A percentile compares a stretch with the other conserved stretches of the same genome.
These are phyloP conservation scores for Vidua macroura DNA, from an alignment of 2,113 vertebrate genomes.

Conservation along the genomic window DNA sequence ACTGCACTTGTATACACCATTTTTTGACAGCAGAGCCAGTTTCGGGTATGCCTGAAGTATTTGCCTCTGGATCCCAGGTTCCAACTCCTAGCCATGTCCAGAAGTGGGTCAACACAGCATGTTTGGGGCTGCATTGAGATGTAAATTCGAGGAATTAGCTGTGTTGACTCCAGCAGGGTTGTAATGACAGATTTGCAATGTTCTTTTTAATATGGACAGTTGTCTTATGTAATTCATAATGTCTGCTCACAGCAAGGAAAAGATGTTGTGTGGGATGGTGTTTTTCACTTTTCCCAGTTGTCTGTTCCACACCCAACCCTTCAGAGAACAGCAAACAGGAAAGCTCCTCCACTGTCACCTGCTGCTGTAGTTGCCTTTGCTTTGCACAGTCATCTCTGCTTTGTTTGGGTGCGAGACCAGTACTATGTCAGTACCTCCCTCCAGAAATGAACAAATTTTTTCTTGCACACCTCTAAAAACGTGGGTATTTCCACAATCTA, in stretches of 20 bases:
- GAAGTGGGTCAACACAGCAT: not conserved
- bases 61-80: not conserved
- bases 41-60: not conserved
- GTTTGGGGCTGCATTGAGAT: not conserved
- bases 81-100: not conserved
- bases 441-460: not conserved
- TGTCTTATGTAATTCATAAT: not conserved
- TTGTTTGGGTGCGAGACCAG: not conserved
- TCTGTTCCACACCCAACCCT: not conserved
- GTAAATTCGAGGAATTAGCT: not conserved
- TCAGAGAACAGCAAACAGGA: not conserved
- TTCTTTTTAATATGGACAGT: not conserved
- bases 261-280: not conserved
- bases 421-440: not conserved
- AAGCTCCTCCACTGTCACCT: not conserved
- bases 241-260: not conserved
- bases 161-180: not conserved
- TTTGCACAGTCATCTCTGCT: not conserved
- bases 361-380: not conserved
- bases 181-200: not conserved
- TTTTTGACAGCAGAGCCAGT: not conserved
- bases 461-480: not conserved
- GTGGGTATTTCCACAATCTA: not conserved
- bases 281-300: not conserved
- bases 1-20: fast-evolving